Base-by-base conservation (phyloP, 1,140 invertebrate species). In the Philotrypesis tridentata region DNA sequence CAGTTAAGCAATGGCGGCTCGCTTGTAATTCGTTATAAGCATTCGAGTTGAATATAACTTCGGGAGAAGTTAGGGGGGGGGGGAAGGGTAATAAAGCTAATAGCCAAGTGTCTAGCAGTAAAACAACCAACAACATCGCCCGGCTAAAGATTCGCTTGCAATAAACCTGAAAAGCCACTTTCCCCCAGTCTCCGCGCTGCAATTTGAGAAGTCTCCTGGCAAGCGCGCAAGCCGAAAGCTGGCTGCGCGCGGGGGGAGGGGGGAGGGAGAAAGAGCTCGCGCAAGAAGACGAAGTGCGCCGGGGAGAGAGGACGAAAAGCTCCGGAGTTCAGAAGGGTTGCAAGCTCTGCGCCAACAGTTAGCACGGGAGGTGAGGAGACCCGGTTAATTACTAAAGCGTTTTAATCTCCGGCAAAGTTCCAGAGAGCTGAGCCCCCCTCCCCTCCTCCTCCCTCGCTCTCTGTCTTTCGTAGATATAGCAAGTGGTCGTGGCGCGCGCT, bases 331-430 rank as follows among this genome's bases (percentile, higher is more conserved):
- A 55, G 48, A 55, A 55, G 48, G 21, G 48, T 55, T 55, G 48
- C 48, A 55, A 55, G 68, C 76, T 27, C 82, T 84, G n/a, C 85
- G 85, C 85, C 88, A 88, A 88, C 88, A 86, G 87, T 89, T 89
- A 89, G 86, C 84, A 82, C 84, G 81, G 29, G 14, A 90, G 88
- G 88, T 89, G 89, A 90, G 84, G 88, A 90, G 88, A 89, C 87
- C 88, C 85, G 87, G 89, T 90, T 90, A 90, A 90, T 90, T 90
- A 90, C 89, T 88, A 90, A 90, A 90, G 90, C 90, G 91, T 91
- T 92, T 92, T 92, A 92, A 92, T 92, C 90, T 90, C 89, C 90
- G 89, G 87, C 89, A 87, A 91, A 91, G 90, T 91, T 91, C 86
- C 88, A 84, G 85, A 84, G 84, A 86, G 85, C 84, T 83, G 84